Conservation (phyloP, 2,888 invertebrate genomes). For the Pilophorus perplexus region DNA sequence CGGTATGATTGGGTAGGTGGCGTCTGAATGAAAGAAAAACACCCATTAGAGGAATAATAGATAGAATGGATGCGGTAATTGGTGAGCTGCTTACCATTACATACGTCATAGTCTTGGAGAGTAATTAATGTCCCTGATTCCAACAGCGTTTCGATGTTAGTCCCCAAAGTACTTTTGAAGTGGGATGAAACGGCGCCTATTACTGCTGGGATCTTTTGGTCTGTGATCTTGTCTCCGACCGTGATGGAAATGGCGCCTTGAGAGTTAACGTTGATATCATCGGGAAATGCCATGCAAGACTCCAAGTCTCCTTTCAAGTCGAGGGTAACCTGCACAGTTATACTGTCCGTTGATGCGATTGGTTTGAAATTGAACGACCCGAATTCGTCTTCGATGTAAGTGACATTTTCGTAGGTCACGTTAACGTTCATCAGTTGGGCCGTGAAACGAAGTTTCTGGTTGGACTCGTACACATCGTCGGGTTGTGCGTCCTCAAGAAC, state of each 20-base stretch:
- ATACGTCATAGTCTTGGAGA: conserved; percentile 10
- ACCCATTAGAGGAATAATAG: too few species aligned
- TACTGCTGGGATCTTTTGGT: not conserved
- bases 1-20: too few species aligned
- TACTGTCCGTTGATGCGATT: not conserved
- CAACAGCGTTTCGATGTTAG: not conserved
- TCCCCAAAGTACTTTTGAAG: not conserved
- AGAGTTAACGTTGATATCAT: not conserved
- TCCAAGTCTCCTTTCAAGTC: not conserved
- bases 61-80: too few species aligned
- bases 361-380: not conserved
- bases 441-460: not conserved
- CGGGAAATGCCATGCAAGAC: not conserved
- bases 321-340: not conserved
- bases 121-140: not conserved
- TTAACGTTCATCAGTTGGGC: not conserved
- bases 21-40: too few species aligned
- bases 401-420: not conserved
- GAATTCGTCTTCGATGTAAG: not conserved
- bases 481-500: not conserved
- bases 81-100: conserved; percentile 1
- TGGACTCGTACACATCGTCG: not conserved
- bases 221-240: not conserved
- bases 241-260: not conserved
- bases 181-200: not conserved